Percentiles rank a stretch among this genome's conserved stretches.
These are phyloP conservation scores for Hydrocynus forskahlii DNA, from an alignment of 2,797 vertebrate species.

Conservation along the genomic window DNA sequence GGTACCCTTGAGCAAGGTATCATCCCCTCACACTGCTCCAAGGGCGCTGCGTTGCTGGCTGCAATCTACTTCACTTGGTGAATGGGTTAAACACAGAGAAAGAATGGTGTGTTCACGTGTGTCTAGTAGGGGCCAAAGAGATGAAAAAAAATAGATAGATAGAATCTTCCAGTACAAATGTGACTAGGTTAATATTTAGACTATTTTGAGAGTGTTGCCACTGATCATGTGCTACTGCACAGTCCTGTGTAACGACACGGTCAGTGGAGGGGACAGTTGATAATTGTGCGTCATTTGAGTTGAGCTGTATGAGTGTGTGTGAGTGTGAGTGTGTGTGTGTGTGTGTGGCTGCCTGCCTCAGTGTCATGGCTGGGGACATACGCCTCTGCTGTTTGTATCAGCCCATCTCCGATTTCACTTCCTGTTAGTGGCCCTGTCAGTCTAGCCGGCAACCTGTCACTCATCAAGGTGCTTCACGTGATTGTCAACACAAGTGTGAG, in stretches of 20 bases:
- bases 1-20: too few species aligned
- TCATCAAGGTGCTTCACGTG: constrained; percentile 76
- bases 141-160: too few species aligned
- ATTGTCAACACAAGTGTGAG: constrained; percentile 74
- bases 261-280: constrained; percentile 35
- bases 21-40: too few species aligned
- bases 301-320: not conserved
- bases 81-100: too few species aligned
- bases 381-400: constrained; percentile 63
- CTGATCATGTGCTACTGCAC: not conserved
- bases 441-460: constrained; percentile 72
- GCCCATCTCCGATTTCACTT: constrained; percentile 67
- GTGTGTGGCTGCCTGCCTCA: constrained; percentile 16
- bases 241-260: constrained; percentile 15
- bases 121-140: too few species aligned
- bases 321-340: not conserved
- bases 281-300: constrained; percentile 43
- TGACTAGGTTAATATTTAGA: not conserved
- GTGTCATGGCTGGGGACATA: constrained; percentile 45
- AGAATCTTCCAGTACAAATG: not conserved
- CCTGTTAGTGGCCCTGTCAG: constrained; percentile 75
- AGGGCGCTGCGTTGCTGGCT: too few species aligned
- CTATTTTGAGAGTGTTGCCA: not conserved
- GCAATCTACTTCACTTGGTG: too few species aligned
- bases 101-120: too few species aligned